phyloP scores from a whole-genome alignment of 2,113 vertebrate genomes.

The Himantopus leucocephalus region DNA sequence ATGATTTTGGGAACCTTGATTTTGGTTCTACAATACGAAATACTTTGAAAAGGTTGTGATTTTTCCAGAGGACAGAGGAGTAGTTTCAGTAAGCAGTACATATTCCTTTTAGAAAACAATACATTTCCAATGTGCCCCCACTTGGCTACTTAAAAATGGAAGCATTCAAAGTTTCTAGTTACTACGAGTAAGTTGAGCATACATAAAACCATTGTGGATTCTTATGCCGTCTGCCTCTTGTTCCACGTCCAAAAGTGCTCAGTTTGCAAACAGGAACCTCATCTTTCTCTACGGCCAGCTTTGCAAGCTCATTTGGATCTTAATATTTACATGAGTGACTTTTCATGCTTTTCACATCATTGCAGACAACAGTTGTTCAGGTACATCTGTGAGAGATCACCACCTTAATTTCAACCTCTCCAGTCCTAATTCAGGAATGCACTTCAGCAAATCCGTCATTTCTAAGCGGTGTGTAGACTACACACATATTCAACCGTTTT shows the following conservation, averaged over 20 bases:
- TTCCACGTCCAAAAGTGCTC: not conserved
- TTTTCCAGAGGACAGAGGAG: not conserved
- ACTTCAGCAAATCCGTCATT: conserved; percentile 11
- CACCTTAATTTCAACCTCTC: not conserved
- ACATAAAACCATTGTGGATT: not conserved
- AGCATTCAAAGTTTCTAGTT: not conserved
- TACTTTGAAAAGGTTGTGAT: not conserved
- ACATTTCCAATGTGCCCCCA: not conserved
- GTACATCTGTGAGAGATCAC: not conserved
- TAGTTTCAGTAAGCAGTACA: not conserved
- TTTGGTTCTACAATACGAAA: not conserved
- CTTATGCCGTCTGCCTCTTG: not conserved
- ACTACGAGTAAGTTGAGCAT: not conserved
- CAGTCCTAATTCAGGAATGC: not conserved
- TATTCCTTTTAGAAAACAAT: not conserved
- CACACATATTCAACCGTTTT: not conserved
- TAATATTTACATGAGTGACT: not conserved
- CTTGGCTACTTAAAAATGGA: not conserved
- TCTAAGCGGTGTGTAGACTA: not conserved
- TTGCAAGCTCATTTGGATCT: not conserved
- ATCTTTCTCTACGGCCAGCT: not conserved
- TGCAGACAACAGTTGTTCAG: not conserved
- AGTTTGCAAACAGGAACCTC: not conserved
- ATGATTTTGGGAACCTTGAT: not conserved
- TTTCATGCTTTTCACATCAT: not conserved